Base-by-base conservation (phyloP, 2,797 vertebrate genomes). In the Coranthus polyacanthus region DNA sequence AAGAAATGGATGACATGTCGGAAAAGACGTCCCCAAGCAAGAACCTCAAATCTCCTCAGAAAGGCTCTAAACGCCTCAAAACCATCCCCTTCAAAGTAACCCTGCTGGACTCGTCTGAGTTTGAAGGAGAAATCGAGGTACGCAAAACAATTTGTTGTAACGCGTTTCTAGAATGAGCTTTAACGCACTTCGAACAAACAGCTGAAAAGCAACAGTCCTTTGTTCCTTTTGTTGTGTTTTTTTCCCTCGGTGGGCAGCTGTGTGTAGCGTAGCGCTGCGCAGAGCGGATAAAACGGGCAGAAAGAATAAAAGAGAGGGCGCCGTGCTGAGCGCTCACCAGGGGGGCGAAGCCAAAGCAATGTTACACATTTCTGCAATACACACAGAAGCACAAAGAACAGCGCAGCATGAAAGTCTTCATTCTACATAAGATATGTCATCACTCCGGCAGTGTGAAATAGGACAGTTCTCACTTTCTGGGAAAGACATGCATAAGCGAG, bases 1-100 rank as follows among this genome's bases (percentile, higher is more conserved):
- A 92, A 72, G 96, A 97, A 88, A 92, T 91, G 0, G 97, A 99
- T 0, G 95, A 96, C 61, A 91, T 94, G 50, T 97, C 96, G 0
- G 97, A 98, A 86, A 96, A 94, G 88, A 98, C 93, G 5, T 98
- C 97, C 0, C 96, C 96, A 7, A 97, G 95, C 90, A 97, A 95
- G 90, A 96, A 93, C 78, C 95, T 96, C 83, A 97, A 96, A 79
- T 99, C 97, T 0, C 97, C 98, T 2, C 96, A 97, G 89, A 99
- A 96, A 93, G 91, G 92, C 61, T 94, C 94, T 83, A 98, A 97
- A 78, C 96, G 96, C 37, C 92, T 94, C 34, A 98, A 98, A 93
- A 97, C 93, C 0, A 64, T 89, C 39, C 86, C 95, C 53, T 99
- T 97, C 92, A 97, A 95, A 87, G 94, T 99, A 82, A 95, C 94